phyloP scores from a whole-genome alignment of 2,797 vertebrate species.

The Sternarchorhynchus goeldii region DNA sequence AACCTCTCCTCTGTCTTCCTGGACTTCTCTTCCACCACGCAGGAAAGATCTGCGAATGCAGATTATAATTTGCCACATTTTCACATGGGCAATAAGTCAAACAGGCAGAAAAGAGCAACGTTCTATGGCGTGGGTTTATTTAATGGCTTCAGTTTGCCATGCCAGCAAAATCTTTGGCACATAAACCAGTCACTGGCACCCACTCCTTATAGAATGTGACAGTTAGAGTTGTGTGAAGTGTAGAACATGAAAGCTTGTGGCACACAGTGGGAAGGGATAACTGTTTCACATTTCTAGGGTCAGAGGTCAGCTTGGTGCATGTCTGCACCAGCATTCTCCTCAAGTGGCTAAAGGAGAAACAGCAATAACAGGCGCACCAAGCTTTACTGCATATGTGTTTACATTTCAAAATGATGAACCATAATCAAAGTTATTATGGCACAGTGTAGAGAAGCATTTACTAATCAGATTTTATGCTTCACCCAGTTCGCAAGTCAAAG shows the following conservation, averaged over 20 bases:
- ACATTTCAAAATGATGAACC: conserved; percentile 1
- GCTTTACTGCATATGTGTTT: conserved; percentile 1
- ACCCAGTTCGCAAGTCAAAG: conserved; percentile 1
- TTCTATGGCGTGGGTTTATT: conserved; percentile 1
- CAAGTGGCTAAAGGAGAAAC: too few relatives aligned
- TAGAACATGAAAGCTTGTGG: background rate
- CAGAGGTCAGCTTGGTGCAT: too few relatives aligned
- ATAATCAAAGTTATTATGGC: background rate
- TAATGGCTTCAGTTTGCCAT: conserved; percentile 12
- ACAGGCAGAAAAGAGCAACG: conserved; percentile 8
- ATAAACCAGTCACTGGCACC: conserved; percentile 35
- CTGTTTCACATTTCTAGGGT: too few relatives aligned
- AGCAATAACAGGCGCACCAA: background rate
- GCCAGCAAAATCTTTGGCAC: conserved; percentile 1
- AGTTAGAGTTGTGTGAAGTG: conserved; percentile 27
- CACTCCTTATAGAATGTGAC: conserved; percentile 8
- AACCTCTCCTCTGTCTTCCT: conserved; percentile 36
- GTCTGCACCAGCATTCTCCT: too few relatives aligned
- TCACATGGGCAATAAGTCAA: conserved; percentile 27
- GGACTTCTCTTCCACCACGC: conserved; percentile 28
- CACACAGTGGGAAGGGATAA: background rate
- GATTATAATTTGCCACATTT: conserved; percentile 40
- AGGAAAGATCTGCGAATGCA: conserved; percentile 38
- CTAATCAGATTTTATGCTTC: conserved; percentile 14
- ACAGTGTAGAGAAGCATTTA: conserved; percentile 5